Percentiles rank a stretch among this genome's conserved stretches.
Conservation (phyloP, 2,888 invertebrate genomes). For the Leistus spinibarbis region DNA sequence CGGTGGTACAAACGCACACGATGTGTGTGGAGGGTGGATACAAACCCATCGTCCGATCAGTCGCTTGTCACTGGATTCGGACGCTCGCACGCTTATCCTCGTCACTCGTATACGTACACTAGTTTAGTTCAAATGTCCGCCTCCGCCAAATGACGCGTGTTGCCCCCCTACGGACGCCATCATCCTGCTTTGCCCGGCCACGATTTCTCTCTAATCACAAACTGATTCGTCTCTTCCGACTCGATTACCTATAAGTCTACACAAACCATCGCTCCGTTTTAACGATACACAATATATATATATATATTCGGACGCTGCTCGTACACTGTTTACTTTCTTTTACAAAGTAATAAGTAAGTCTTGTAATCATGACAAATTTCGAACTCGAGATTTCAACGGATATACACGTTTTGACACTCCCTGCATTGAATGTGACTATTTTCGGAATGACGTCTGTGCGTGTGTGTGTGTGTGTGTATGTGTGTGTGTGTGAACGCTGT, state of each 20-base stretch:
- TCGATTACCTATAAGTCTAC: not conserved
- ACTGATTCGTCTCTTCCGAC: not conserved
- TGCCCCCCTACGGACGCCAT: too few relatives aligned
- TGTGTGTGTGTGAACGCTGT: too few relatives aligned
- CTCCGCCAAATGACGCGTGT: slow-evolving; percentile 2
- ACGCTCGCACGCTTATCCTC: not conserved
- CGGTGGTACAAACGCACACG: not conserved
- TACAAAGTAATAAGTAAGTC: too few relatives aligned
- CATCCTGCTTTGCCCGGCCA: too few relatives aligned
- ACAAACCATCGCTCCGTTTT: not conserved
- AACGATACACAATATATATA: not conserved
- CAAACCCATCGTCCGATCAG: not conserved
- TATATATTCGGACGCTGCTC: too few relatives aligned
- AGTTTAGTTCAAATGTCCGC: not conserved
- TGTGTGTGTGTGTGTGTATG: too few relatives aligned
- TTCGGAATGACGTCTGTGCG: too few relatives aligned
- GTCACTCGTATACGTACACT: not conserved
- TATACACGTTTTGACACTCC: too few relatives aligned
- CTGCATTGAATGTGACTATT: too few relatives aligned
- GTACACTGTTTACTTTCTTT: too few relatives aligned
- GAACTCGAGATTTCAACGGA: too few relatives aligned
- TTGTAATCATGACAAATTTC: too few relatives aligned
- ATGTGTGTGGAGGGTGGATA: not conserved
- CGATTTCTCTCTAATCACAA: not conserved
- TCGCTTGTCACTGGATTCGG: not conserved